Conservation (phyloP, 2,888 invertebrate genomes). For the Dynastes tityus region DNA sequence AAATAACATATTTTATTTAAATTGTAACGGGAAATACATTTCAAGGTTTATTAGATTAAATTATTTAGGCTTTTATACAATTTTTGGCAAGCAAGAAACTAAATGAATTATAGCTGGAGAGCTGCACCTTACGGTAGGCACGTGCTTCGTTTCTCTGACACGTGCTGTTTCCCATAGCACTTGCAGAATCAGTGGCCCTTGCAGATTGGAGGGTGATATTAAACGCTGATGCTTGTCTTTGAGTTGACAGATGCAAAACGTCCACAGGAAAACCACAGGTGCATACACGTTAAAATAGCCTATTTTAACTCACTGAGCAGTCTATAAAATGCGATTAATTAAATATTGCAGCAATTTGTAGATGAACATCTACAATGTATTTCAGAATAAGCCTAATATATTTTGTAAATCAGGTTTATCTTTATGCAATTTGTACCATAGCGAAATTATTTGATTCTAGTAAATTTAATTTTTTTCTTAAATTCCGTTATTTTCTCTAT, state of each 20-base stretch:
- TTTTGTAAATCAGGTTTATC: background rate
- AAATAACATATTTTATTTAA: too few relatives aligned
- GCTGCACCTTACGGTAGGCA: slow-evolving; percentile 64
- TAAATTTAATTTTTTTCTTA: too few relatives aligned
- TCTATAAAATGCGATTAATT: slow-evolving; percentile 2
- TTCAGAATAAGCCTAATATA: background rate
- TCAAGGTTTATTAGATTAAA: background rate
- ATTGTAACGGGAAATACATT: too few relatives aligned
- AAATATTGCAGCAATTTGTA: slow-evolving; percentile 1
- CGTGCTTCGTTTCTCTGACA: slow-evolving; percentile 69
- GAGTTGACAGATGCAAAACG: slow-evolving; percentile 64
- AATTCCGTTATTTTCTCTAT: too few relatives aligned
- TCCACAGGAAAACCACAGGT: slow-evolving; percentile 59
- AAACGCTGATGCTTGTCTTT: slow-evolving; percentile 59
- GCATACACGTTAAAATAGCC: slow-evolving; percentile 42
- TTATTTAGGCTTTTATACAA: background rate
- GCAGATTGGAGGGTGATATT: slow-evolving; percentile 65
- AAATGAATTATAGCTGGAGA: slow-evolving; percentile 2
- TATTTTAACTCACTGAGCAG: background rate
- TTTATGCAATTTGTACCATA: too few relatives aligned
- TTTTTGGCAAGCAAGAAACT: background rate
- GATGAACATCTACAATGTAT: too few relatives aligned
- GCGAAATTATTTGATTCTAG: too few relatives aligned
- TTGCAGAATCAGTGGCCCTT: slow-evolving; percentile 64
- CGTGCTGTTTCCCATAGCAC: slow-evolving; percentile 68